A percentile compares a stretch with the other conserved stretches of the same genome.
phyloP scores from a whole-genome alignment of 2,888 invertebrate species.

The Tetranychus truncatus region DNA sequence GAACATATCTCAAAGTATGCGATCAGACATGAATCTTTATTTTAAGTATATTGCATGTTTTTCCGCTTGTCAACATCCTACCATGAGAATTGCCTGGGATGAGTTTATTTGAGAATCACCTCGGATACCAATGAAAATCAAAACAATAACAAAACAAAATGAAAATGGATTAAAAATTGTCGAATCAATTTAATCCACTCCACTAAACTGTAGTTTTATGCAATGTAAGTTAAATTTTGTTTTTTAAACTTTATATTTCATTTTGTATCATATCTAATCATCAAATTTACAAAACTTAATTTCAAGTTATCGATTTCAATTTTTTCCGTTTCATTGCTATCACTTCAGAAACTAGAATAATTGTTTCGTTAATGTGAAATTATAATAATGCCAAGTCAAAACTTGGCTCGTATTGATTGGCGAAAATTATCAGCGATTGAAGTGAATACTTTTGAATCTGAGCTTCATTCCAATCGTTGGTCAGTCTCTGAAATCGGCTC shows the following conservation, averaged over 20 bases:
- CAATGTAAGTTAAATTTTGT: background rate
- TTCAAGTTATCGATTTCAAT: background rate
- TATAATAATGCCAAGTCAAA: background rate
- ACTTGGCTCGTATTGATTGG: background rate
- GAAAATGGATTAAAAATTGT: background rate
- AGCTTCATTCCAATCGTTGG: background rate
- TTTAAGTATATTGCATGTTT: no score
- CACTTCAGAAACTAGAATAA: background rate
- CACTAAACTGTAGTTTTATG: background rate
- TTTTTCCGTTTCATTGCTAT: background rate
- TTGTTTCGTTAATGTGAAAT: background rate
- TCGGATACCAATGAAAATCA: background rate
- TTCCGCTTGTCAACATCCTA: no score
- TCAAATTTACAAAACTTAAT: background rate
- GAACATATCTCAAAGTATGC: no score
- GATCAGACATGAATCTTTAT: no score
- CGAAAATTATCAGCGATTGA: slow-evolving; percentile 3
- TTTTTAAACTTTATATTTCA: background rate
- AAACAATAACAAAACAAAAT: background rate
- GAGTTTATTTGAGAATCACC: background rate
- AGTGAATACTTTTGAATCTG: slow-evolving; percentile 6
- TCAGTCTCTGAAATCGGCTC: background rate
- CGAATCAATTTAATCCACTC: background rate
- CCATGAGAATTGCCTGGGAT: no score
- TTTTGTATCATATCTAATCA: background rate